Evolutionary conservation across 2,113 vertebrate genomes (phyloP).

Genomic region (Emydocephalus ijimae): DNA sequence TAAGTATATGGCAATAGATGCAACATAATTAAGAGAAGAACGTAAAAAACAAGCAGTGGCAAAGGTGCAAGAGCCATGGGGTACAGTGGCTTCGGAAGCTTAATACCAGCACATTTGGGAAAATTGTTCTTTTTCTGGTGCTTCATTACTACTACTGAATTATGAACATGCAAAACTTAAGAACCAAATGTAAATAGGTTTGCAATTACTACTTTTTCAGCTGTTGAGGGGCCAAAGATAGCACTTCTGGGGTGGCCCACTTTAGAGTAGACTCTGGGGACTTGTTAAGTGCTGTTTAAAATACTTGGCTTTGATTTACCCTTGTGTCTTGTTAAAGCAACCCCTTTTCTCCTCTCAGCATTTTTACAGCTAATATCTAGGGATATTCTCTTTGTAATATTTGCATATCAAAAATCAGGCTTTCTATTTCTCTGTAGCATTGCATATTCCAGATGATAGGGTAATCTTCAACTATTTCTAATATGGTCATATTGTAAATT

Average conservation of each 20-base stretch:
- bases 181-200: slow-evolving; percentile 84
- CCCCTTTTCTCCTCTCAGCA: slow-evolving; percentile 73
- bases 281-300: slow-evolving; percentile 95
- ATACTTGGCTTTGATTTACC: slow-evolving; percentile 96
- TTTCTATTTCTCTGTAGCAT: slow-evolving; percentile 58
- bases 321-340: slow-evolving; percentile 84
- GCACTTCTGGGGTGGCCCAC: slow-evolving; percentile 79
- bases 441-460: slow-evolving; percentile 61
- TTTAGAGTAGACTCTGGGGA: slow-evolving; percentile 89
- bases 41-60: slow-evolving; percentile 67
- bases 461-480: slow-evolving; percentile 62
- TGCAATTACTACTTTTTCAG: slow-evolving; percentile 91
- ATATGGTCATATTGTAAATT: slow-evolving; percentile 55
- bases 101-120: not conserved
- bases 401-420: slow-evolving; percentile 78
- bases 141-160: slow-evolving; percentile 33
- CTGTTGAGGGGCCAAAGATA: slow-evolving; percentile 82
- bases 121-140: slow-evolving; percentile 44
- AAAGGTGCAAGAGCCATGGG: slow-evolving; percentile 49
- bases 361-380: slow-evolving; percentile 69
- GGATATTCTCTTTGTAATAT: slow-evolving; percentile 63
- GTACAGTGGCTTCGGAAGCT: not conserved
- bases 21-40: slow-evolving; percentile 83
- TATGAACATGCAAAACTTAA: slow-evolving; percentile 69
- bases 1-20: slow-evolving; percentile 91